phyloP scores from a whole-genome alignment of 2,797 vertebrate species.

The Brotogeris chrysoptera region DNA sequence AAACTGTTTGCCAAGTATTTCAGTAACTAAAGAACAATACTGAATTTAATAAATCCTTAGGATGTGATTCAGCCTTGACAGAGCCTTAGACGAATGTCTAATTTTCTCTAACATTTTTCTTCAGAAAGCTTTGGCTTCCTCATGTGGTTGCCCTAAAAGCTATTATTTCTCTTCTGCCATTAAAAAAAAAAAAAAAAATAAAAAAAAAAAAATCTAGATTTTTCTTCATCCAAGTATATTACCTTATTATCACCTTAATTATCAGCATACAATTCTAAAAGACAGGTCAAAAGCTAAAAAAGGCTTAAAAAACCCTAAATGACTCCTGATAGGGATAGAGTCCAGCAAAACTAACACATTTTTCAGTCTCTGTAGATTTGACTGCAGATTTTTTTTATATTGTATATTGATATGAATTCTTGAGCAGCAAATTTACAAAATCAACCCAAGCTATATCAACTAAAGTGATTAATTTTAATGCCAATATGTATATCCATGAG shows the following conservation, averaged over 20 bases:
- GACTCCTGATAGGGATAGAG: neutral
- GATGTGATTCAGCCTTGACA: neutral
- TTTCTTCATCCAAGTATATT: neutral
- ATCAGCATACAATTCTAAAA: neutral
- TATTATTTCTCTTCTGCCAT: neutral
- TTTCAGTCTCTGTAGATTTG: neutral
- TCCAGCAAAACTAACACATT: neutral
- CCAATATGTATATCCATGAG: rapidly evolving
- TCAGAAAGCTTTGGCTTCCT: neutral
- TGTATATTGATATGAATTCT: neutral
- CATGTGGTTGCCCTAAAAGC: neutral
- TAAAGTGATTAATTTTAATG: neutral
- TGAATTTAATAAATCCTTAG: neutral
- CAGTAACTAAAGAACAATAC: neutral
- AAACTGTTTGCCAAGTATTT: neutral
- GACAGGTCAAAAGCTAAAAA: neutral
- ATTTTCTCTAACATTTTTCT: neutral
- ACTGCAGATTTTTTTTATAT: neutral
- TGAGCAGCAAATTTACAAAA: neutral
- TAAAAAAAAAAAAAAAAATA: neutral
- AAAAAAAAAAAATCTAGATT: neutral
- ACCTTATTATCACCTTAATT: neutral
- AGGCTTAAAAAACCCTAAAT: rapidly evolving
- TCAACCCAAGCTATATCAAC: neutral
- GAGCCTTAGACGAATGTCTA: neutral